These are phyloP conservation scores for Eristalinus sepulchralis DNA, from an alignment of 2,888 invertebrate species.

Conservation along the genomic window DNA sequence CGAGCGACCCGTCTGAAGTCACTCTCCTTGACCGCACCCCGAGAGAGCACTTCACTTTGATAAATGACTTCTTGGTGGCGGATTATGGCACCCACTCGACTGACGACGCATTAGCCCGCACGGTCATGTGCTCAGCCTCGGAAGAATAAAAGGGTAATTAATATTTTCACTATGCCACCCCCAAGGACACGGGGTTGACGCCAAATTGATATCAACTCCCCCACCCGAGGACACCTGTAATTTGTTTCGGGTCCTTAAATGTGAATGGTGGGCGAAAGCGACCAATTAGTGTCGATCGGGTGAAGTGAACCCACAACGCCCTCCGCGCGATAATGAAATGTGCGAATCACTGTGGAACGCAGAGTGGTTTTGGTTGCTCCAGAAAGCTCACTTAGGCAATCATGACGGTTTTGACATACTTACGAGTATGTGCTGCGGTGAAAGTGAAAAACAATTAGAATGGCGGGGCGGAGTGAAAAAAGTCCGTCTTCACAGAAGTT, in stretches of 20 bases:
- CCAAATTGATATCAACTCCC: constrained; percentile 47
- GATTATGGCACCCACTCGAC: constrained; percentile 30
- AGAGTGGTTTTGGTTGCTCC: constrained; percentile 17
- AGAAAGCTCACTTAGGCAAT: constrained; percentile 35
- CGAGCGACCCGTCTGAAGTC: constrained; percentile 1
- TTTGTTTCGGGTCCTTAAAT: constrained; percentile 23
- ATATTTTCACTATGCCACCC: constrained; percentile 44
- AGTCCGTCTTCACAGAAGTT: background rate
- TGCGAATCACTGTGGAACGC: constrained; percentile 21
- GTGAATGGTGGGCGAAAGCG: constrained; percentile 37
- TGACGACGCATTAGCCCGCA: background rate
- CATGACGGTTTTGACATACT: constrained; percentile 36
- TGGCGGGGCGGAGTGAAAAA: constrained; percentile 2
- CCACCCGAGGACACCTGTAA: constrained; percentile 36
- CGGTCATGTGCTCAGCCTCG: constrained; percentile 20
- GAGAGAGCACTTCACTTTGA: constrained; percentile 34
- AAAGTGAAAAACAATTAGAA: constrained; percentile 3
- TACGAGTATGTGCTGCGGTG: background rate
- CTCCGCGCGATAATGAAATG: constrained; percentile 35
- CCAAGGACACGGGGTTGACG: constrained; percentile 13
- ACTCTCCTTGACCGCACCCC: constrained; percentile 5
- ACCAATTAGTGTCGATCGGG: constrained; percentile 47
- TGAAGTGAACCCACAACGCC: background rate
- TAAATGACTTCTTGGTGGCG: constrained; percentile 35
- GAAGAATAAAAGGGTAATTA: constrained; percentile 51